Conservation (phyloP, 2,888 invertebrate genomes). For the Geophilus truncorum region DNA sequence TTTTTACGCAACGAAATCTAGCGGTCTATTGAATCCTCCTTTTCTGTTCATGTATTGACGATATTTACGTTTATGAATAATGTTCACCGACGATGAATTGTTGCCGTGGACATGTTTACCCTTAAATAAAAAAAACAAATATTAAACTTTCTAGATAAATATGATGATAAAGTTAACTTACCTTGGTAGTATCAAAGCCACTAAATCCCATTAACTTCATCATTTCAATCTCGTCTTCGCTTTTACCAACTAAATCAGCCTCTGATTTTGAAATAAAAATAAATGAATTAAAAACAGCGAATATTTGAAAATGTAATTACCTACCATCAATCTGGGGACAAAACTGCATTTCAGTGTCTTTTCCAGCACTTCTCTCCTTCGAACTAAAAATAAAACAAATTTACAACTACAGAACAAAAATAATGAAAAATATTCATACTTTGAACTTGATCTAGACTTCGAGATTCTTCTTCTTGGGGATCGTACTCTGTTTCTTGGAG, state of each 20-base stretch:
- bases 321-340: background rate
- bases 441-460: background rate
- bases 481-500: background rate
- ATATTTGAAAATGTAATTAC: background rate
- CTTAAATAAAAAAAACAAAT: constrained; percentile 35
- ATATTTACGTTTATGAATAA: constrained; percentile 82
- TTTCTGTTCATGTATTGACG: constrained; percentile 54
- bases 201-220: constrained; percentile 95
- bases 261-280: no score
- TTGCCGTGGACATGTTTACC: constrained; percentile 93
- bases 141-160: background rate
- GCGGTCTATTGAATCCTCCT: constrained; percentile 46
- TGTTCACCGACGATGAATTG: constrained; percentile 89
- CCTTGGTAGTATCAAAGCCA: constrained; percentile 89
- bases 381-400: background rate
- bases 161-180: constrained; percentile 39
- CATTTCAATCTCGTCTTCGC: constrained; percentile 90
- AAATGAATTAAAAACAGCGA: no score
- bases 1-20: constrained; percentile 54
- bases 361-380: background rate
- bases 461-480: constrained; percentile 1
- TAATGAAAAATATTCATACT: background rate
- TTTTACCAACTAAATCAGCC: constrained; percentile 83
- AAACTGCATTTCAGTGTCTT: background rate
- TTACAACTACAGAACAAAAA: background rate